phyloP scores from a whole-genome alignment of 1,140 invertebrate species.

The Pseudachorutes palmiensis region DNA sequence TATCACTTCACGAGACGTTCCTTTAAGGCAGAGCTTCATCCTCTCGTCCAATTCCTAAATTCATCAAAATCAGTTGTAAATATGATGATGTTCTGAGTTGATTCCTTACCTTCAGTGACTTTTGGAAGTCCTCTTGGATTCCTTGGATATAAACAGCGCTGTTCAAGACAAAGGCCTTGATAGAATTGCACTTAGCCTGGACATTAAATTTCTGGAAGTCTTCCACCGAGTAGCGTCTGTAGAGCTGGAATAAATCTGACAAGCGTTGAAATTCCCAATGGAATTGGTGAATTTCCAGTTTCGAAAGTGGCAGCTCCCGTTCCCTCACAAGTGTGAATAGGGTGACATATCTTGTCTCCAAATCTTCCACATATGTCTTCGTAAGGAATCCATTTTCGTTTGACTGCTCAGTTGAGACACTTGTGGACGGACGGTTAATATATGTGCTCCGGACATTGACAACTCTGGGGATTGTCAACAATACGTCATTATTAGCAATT shows the following conservation, averaged over 20 bases:
- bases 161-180: not conserved
- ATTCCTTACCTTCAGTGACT: not conserved
- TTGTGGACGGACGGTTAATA: too few species aligned
- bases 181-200: not conserved
- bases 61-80: not conserved
- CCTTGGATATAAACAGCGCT: not conserved
- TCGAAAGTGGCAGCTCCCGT: conserved; percentile 2
- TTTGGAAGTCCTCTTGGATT: not conserved
- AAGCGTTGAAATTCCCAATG: conserved; percentile 10
- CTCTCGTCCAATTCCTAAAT: not conserved
- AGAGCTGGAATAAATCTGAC: not conserved
- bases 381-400: not conserved
- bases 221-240: not conserved
- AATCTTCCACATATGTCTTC: not conserved
- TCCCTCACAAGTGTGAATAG: not conserved
- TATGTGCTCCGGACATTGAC: too few species aligned
- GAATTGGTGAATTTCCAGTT: conserved; percentile 2
- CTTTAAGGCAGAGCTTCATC: not conserved
- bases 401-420: not conserved
- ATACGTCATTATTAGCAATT: too few species aligned
- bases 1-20: not conserved
- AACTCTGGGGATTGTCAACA: too few species aligned
- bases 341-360: not conserved
- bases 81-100: not conserved
- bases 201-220: not conserved